Evolutionary conservation across 2,888 invertebrate genomes (phyloP), one percentile per base, ranked within the genome.

Genomic region (Phalera bucephala): DNA sequence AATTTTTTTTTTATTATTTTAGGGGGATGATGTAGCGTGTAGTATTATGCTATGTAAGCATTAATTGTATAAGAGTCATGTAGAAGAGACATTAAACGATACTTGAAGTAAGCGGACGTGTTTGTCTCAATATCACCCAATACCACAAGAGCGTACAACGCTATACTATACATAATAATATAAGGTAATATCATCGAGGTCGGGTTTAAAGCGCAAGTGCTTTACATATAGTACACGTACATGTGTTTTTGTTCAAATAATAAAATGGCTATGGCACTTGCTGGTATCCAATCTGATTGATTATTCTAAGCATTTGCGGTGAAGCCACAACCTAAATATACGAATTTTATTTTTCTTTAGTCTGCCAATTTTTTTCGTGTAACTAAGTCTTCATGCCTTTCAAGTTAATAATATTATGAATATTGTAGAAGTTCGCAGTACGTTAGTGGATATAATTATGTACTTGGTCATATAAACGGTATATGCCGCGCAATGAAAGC

Each of bases 51-150:
- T n/a, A n/a, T n/a, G n/a, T n/a, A n/a, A n/a, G n/a, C n/a, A n/a
- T n/a, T n/a, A n/a, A n/a, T n/a, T n/a, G n/a, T n/a, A n/a, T n/a
- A n/a, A n/a, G n/a, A n/a, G n/a, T n/a, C n/a, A n/a, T n/a, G n/a
- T n/a, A n/a, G n/a, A n/a, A n/a, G n/a, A n/a, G n/a, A n/a, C n/a
- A n/a, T n/a, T n/a, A n/a, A n/a, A n/a, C n/a, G n/a, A n/a, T n/a
- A n/a, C n/a, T n/a, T n/a, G n/a, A n/a, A n/a, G n/a, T n/a, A n/a
- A n/a, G n/a, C n/a, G n/a, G n/a, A n/a, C n/a, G n/a, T n/a, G n/a
- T n/a, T 78, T 73, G 80, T 85, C 70, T 40, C 82, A 85, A 83
- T 83, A 65, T 60, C 59, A n/a, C n/a, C n/a, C n/a, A n/a, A n/a
- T n/a, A n/a, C n/a, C n/a, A n/a, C n/a, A n/a, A n/a, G n/a, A n/a